A percentile compares a stretch with the other conserved stretches of the same genome.
Evolutionary conservation across 2,888 invertebrate genomes (phyloP).

Genomic region (Taphrorychus bicolor): DNA sequence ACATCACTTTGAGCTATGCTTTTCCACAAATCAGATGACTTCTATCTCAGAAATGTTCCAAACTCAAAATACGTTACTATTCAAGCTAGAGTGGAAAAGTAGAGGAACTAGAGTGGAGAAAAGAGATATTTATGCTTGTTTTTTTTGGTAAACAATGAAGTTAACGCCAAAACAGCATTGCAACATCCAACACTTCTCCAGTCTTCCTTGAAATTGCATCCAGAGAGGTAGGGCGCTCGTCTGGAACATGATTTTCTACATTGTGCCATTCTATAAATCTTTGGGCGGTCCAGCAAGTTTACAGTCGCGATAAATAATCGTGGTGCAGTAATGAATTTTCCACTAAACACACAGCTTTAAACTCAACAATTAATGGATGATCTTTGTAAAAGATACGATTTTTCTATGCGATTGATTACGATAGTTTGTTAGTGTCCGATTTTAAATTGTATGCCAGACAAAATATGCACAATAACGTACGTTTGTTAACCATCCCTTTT

Average conservation of each 20-base stretch:
- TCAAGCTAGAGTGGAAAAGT: too few relatives aligned
- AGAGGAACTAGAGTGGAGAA: too few relatives aligned
- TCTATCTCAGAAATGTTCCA: too few relatives aligned
- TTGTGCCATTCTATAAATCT: constrained; percentile 15
- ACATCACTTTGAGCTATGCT: too few relatives aligned
- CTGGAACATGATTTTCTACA: constrained; percentile 11
- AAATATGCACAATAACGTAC: too few relatives aligned
- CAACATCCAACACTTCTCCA: constrained; percentile 1
- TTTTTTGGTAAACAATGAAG: too few relatives aligned
- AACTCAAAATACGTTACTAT: too few relatives aligned
- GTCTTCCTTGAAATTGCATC: constrained; percentile 2
- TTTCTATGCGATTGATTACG: neutral
- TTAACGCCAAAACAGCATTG: neutral
- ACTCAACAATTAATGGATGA: neutral
- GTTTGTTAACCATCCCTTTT: too few relatives aligned
- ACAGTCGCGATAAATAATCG: constrained; percentile 8
- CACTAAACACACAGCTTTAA: neutral
- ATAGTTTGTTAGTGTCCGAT: neutral
- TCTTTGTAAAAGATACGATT: neutral
- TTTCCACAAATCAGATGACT: too few relatives aligned
- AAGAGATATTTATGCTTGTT: too few relatives aligned
- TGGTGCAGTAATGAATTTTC: constrained; percentile 15
- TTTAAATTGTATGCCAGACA: too few relatives aligned
- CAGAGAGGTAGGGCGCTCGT: constrained; percentile 4
- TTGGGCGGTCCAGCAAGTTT: constrained; percentile 12